These are phyloP conservation scores for Popillia japonica DNA, from an alignment of 1,140 invertebrate genomes.

Conservation along the genomic window DNA sequence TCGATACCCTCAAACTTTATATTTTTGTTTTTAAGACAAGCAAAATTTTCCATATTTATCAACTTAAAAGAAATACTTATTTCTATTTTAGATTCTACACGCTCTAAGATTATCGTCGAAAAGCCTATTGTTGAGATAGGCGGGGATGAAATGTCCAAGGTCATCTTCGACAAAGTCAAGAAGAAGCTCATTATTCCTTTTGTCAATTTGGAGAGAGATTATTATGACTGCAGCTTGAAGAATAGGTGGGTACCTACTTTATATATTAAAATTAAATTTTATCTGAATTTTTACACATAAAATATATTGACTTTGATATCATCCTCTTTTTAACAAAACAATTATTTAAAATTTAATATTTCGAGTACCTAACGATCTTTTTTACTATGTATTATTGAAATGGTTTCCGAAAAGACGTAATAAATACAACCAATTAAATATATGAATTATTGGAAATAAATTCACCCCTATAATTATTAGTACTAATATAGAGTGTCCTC, in stretches of 20 bases:
- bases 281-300: background rate
- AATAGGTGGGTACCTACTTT: slow-evolving; percentile 58
- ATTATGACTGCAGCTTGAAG: slow-evolving; percentile 75
- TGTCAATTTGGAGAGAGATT: slow-evolving; percentile 74
- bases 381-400: no score
- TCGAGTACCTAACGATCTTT: no score
- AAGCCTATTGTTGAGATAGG: slow-evolving; percentile 78
- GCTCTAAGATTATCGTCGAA: slow-evolving; percentile 62
- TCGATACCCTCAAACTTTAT: background rate
- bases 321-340: background rate
- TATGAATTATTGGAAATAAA: no score
- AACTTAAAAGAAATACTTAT: no score
- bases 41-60: no score
- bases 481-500: no score
- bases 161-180: slow-evolving; percentile 79
- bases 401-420: no score
- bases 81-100: slow-evolving; percentile 54
- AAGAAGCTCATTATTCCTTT: slow-evolving; percentile 77
- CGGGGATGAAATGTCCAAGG: slow-evolving; percentile 80
- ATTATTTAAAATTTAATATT: no score
- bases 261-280: no score
- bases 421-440: no score
- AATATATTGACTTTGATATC: background rate
- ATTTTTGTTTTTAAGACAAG: background rate
- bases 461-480: no score